A percentile compares a stretch with the other conserved stretches of the same genome.
Conservation (phyloP, 2,113 vertebrate genomes). For the Seriola rivoliana region DNA sequence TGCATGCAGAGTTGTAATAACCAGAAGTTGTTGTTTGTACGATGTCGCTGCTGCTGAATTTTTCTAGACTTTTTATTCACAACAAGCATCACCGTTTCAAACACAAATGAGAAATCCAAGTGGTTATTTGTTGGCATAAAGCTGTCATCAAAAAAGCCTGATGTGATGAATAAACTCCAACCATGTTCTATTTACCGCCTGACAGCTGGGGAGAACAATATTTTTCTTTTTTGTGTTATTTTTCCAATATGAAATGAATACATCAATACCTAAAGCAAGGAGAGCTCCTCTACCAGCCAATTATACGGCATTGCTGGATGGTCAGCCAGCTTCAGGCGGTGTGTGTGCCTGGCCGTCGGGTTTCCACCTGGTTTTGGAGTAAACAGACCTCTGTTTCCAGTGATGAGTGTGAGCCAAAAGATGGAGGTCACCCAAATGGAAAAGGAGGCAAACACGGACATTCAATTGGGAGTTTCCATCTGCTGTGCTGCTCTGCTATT, state of each 20-base stretch:
- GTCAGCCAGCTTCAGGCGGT: neutral
- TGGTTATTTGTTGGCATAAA: neutral
- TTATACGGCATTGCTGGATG: neutral
- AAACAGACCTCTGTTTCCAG: slow-evolving; percentile 27
- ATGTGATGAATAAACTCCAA: neutral
- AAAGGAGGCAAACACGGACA: slow-evolving; percentile 16
- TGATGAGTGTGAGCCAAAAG: slow-evolving; percentile 21
- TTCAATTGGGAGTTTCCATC: slow-evolving; percentile 26
- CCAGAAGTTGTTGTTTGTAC: neutral
- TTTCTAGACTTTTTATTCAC: neutral
- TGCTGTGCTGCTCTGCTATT: slow-evolving; percentile 21
- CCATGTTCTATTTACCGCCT: neutral
- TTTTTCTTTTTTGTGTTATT: neutral
- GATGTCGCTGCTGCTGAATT: neutral
- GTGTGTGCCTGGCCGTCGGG: neutral
- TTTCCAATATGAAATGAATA: neutral
- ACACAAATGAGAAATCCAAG: neutral
- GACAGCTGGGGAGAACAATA: neutral
- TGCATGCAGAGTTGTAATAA: neutral
- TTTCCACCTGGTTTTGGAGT: slow-evolving; percentile 25
- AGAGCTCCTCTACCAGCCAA: neutral
- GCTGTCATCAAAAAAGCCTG: neutral
- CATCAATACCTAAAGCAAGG: neutral
- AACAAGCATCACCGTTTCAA: neutral
- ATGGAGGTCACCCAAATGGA: slow-evolving; percentile 49